phyloP scores from a whole-genome alignment of 2,113 vertebrate genomes.

The Ceuthmochares aereus region DNA sequence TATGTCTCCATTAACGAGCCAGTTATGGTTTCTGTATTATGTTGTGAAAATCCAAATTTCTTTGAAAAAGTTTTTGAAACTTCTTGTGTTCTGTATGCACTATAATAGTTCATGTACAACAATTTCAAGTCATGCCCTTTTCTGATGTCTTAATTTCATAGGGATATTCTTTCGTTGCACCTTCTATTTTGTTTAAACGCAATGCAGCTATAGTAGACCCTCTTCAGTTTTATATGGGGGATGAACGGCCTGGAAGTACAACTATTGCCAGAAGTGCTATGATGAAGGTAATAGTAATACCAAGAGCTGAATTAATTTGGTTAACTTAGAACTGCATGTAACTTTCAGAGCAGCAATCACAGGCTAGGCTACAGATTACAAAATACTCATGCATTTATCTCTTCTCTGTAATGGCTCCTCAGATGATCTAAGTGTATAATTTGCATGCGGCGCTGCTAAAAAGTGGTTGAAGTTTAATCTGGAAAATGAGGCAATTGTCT shows the following conservation, averaged over 20 bases:
- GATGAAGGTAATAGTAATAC: conserved; percentile 89
- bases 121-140: conserved; percentile 57
- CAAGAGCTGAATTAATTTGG: not conserved
- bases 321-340: not conserved
- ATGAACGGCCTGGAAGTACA: conserved; percentile 87
- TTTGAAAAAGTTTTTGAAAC: conserved; percentile 73
- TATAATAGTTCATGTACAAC: not conserved
- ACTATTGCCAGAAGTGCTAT: conserved; percentile 93
- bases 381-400: not conserved
- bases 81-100: conserved; percentile 67
- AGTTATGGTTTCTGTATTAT: not conserved
- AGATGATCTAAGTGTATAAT: not conserved
- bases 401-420: not conserved
- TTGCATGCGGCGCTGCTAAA: not conserved
- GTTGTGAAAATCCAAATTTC: not conserved
- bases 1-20: not conserved
- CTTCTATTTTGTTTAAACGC: conserved; percentile 96
- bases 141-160: conserved; percentile 63
- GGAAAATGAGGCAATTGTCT: not conserved
- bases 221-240: conserved; percentile 85
- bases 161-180: conserved; percentile 98
- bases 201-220: conserved; percentile 92
- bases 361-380: not conserved
- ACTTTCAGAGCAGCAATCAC: not conserved
- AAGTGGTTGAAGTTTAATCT: not conserved